phyloP scores from a whole-genome alignment of 2,113 vertebrate species.

The Haemorhous mexicanus region DNA sequence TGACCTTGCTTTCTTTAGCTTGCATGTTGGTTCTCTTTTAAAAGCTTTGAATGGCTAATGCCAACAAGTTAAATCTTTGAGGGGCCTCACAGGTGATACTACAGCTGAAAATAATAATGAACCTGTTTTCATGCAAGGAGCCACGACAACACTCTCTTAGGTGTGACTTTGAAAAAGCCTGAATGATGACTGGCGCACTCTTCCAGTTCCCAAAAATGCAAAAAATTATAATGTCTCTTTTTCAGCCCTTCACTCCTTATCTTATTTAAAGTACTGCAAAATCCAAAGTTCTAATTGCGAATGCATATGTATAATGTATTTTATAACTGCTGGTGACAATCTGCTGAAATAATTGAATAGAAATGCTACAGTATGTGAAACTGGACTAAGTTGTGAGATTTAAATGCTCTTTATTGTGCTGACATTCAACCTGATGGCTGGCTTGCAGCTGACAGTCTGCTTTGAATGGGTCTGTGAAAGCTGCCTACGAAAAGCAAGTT shows the following conservation, averaged over 20 bases:
- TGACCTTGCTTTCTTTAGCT: background rate
- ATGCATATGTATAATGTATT: background rate
- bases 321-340: background rate
- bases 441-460: constrained; percentile 39
- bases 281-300: background rate
- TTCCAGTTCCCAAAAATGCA: background rate
- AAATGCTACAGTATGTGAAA: background rate
- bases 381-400: background rate
- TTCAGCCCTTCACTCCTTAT: background rate
- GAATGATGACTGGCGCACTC: background rate
- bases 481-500: constrained; percentile 46
- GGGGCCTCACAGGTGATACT: background rate
- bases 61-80: background rate
- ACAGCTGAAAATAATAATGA: background rate
- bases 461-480: constrained; percentile 50
- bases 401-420: constrained; percentile 31
- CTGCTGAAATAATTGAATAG: background rate
- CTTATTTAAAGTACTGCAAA: background rate
- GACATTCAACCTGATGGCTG: constrained; percentile 37
- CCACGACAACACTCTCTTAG: background rate
- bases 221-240: background rate
- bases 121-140: background rate
- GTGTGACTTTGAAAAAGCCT: background rate
- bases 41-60: background rate
- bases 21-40: background rate